Evolutionary conservation across 2,113 vertebrate species (phyloP), one percentile per base, ranked within the genome.

Genomic region (Addax nasomaculatus): DNA sequence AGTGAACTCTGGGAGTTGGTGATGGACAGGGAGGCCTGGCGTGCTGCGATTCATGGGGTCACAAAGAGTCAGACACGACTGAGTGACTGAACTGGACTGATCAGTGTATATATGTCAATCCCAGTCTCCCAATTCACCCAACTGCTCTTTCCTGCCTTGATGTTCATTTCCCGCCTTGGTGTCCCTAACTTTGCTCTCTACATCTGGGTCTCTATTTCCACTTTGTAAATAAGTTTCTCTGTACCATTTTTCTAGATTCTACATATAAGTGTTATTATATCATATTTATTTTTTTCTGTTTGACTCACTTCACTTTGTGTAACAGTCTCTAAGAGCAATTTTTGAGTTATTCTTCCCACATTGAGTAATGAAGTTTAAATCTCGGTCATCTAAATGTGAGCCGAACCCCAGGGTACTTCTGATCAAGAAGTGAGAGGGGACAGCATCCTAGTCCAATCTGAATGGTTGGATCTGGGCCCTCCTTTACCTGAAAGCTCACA

Each of bases 81-180:
- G 29, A 62, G 29, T 0, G 0, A 62, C 11, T 62, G 29, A 62
- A 7, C 60, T 62, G 13, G 30, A 15, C 29, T 30, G 29, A 62
- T 62, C 60, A 70, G 10, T 39, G n/a, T 70, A 12, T 39, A 23
- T 70, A 70, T 39, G n/a, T 70, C 36, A 70, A 23, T 39, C 10
- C n/a, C 67, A 70, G 10, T 23, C 19, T 70, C n/a, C 67, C n/a
- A 6, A 36, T 70, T 39, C n/a, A 39, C n/a, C 67, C 19, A 70
- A 39, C 19, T 1, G 0, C 10, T 70, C n/a, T 70, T 70, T 70
- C 64, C 19, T 19, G 9, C 9, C 64, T 67, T 67, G 64, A 67
- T 36, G 64, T 67, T 67, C 64, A 67, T 36, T 70, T 70, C 64
- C 64, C 0, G 0, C n/a, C 64, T 70, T 70, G 19, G 21, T 70